A percentile compares a stretch with the other conserved stretches of the same genome.
phyloP scores from a whole-genome alignment of 2,113 vertebrate genomes.

The Myrmecophaga tridactyla region DNA sequence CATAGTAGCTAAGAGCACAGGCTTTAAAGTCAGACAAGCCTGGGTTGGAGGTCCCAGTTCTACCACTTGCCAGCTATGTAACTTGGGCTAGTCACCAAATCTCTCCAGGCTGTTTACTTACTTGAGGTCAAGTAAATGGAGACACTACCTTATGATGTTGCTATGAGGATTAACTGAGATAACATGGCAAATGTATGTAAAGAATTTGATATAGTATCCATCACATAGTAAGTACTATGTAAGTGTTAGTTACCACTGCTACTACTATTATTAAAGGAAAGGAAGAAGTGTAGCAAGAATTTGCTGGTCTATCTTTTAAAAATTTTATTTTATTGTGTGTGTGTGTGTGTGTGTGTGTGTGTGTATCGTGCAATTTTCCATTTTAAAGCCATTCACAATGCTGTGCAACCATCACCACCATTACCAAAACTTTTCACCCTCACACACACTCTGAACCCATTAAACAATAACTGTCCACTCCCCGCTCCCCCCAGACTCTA shows the following conservation, averaged over 20 bases:
- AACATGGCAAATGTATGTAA: background rate
- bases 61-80: background rate
- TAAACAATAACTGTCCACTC: too few species aligned
- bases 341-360: too few species aligned
- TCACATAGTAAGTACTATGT: background rate
- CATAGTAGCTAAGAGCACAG: background rate
- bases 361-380: too few species aligned
- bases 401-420: too few species aligned
- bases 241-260: background rate
- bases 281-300: background rate
- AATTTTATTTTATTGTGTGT: too few species aligned
- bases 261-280: background rate
- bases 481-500: too few species aligned
- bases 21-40: background rate
- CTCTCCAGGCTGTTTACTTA: slow-evolving; percentile 16
- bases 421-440: too few species aligned
- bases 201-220: background rate
- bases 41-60: background rate
- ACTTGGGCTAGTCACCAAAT: background rate
- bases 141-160: background rate
- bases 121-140: background rate
- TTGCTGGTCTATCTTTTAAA: background rate
- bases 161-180: slow-evolving; percentile 13
- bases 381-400: too few species aligned
- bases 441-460: too few species aligned